Evolutionary conservation across 2,888 invertebrate species (phyloP).

Genomic region (Axea sp.): DNA sequence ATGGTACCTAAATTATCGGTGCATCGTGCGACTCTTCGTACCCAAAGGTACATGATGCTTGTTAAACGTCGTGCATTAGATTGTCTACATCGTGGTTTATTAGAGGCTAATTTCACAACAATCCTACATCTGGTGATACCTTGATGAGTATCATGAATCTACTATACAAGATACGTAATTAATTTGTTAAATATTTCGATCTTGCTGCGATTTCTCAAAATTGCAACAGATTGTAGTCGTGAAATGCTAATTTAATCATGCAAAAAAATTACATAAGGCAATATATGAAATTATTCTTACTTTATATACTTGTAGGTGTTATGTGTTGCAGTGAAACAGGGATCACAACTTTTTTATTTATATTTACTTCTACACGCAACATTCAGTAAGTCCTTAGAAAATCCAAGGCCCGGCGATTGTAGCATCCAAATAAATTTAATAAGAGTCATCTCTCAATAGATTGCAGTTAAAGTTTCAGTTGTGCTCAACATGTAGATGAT

Average conservation of each 20-base stretch:
- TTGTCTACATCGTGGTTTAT: conserved; percentile 76
- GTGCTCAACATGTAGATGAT: too few relatives aligned
- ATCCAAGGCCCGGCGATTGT: too few relatives aligned
- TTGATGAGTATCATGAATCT: conserved; percentile 48
- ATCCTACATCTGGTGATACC: conserved; percentile 59
- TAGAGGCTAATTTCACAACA: conserved; percentile 71
- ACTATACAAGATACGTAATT: conserved; percentile 35
- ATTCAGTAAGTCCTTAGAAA: too few relatives aligned
- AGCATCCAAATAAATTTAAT: too few relatives aligned
- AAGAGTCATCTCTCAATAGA: too few relatives aligned
- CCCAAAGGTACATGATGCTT: conserved; percentile 66
- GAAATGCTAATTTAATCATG: conserved; percentile 3
- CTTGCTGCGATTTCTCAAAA: conserved; percentile 23
- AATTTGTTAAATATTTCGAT: conserved; percentile 12
- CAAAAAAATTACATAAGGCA: neutral
- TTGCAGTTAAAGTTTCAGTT: too few relatives aligned
- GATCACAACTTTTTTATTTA: too few relatives aligned
- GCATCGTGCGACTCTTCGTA: conserved; percentile 65
- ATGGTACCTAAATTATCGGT: conserved; percentile 76
- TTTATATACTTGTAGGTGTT: too few relatives aligned
- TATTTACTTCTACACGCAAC: too few relatives aligned
- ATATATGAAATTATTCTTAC: too few relatives aligned
- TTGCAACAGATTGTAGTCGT: conserved; percentile 12
- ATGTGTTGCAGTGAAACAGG: too few relatives aligned
- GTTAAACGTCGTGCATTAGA: conserved; percentile 77